Conservation (phyloP, 2,113 vertebrate species). For the Cervus canadensis region DNA sequence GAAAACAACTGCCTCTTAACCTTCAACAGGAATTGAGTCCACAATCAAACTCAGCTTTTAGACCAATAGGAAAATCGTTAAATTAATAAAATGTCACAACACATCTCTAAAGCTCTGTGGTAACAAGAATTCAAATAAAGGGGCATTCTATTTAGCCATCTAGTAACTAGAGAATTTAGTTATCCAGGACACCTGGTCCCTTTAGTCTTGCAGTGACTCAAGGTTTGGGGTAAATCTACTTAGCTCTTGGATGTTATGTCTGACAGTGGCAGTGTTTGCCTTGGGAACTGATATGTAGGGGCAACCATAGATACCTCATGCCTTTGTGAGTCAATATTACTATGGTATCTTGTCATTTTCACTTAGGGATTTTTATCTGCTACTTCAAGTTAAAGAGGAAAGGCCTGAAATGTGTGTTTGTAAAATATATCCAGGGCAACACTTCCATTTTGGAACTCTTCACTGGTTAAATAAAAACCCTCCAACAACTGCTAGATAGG, state of each 20-base stretch:
- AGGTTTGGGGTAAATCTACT: neutral
- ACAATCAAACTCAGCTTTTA: neutral
- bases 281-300: neutral
- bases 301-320: neutral
- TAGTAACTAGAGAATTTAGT: neutral
- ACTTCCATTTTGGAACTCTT: conserved; percentile 59
- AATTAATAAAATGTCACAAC: neutral
- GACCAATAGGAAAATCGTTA: neutral
- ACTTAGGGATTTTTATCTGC: conserved; percentile 55
- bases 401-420: conserved; percentile 61
- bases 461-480: conserved; percentile 52
- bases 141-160: neutral
- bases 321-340: conserved; percentile 33
- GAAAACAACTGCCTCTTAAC: neutral
- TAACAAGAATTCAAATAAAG: conserved; percentile 25
- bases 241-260: neutral
- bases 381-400: conserved; percentile 56
- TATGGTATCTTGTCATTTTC: conserved; percentile 45
- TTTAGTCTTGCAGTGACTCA: neutral
- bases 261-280: neutral
- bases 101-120: neutral
- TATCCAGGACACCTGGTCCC: neutral
- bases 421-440: conserved; percentile 62
- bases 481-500: conserved; percentile 47
- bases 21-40: neutral